Percentiles rank a stretch among this genome's conserved stretches.
Evolutionary conservation across 35 echinoderm and acorn worm genomes (phyloP).

Genomic region (Apostichopus californicus): DNA sequence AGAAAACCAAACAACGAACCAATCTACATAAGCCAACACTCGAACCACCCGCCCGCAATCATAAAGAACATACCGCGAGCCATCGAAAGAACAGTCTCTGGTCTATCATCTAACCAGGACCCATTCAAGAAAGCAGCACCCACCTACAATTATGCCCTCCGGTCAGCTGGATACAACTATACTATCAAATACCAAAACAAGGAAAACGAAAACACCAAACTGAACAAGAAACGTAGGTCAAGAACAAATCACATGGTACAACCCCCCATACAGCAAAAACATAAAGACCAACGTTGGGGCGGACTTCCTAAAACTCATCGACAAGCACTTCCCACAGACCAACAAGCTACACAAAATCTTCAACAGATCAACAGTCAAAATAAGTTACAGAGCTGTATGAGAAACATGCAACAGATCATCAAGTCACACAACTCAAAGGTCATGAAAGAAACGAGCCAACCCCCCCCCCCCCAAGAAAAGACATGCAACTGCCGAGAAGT

Average conservation of each 20-base stretch:
- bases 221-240: neutral
- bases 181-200: neutral
- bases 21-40: neutral
- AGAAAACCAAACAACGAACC: constrained; percentile 53
- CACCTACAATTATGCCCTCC: constrained; percentile 24
- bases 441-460: too few relatives aligned
- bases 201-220: neutral
- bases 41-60: neutral
- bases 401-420: neutral
- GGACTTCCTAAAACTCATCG: neutral
- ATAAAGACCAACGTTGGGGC: too few relatives aligned
- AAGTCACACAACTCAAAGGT: too few relatives aligned
- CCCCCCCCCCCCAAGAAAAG: too few relatives aligned
- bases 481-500: too few relatives aligned
- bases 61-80: neutral
- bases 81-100: neutral
- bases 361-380: constrained; percentile 24
- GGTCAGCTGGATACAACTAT: neutral
- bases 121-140: constrained; percentile 18
- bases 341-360: constrained; percentile 11
- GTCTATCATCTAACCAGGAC: neutral
- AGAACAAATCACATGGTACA: constrained; percentile 62
- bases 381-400: constrained; percentile 29
- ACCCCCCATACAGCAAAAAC: constrained; percentile 60
- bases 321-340: constrained; percentile 40